Conservation (phyloP, 1,140 invertebrate genomes). For the Spodoptera litura region DNA sequence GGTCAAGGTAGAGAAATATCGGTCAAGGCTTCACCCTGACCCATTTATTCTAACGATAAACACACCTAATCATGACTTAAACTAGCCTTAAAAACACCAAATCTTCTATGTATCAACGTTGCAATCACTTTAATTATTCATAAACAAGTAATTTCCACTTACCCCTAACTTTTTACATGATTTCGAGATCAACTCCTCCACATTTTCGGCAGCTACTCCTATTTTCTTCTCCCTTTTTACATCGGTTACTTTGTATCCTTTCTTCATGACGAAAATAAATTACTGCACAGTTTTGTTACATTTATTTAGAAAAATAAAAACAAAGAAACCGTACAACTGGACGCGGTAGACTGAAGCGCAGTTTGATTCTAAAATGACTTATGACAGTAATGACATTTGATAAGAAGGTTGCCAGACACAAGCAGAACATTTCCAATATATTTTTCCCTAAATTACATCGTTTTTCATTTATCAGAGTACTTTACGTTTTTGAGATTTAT, state of each 20-base stretch:
- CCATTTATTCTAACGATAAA: conserved; percentile 58
- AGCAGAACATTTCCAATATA: too few relatives aligned
- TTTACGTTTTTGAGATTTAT: too few relatives aligned
- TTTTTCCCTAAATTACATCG: too few relatives aligned
- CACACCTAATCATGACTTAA: conserved; percentile 53
- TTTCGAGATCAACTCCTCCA: conserved; percentile 88
- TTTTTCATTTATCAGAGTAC: too few relatives aligned
- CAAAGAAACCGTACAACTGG: conserved; percentile 51
- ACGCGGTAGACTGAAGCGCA: conserved; percentile 12
- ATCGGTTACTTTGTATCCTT: conserved; percentile 91
- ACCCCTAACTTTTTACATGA: conserved; percentile 89
- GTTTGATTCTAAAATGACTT: conserved; percentile 26
- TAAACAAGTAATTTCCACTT: conserved; percentile 74
- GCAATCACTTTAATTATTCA: conserved; percentile 18
- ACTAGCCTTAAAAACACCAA: conserved; percentile 29
- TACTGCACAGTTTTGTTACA: conserved; percentile 38
- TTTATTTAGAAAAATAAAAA: conserved; percentile 57
- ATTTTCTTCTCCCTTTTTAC: conserved; percentile 88
- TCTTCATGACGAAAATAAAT: conserved; percentile 82
- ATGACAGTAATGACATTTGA: conserved; percentile 30
- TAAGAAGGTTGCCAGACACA: neutral
- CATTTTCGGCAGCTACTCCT: conserved; percentile 89
- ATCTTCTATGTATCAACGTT: neutral
- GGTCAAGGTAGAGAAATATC: conserved; percentile 67
- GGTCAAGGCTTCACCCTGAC: conserved; percentile 76